A percentile compares a stretch with the other conserved stretches of the same genome.
These are phyloP conservation scores for Apostichopus parvimensis DNA, from an alignment of 35 echinoderm and acorn worm genomes.

Conservation along the genomic window DNA sequence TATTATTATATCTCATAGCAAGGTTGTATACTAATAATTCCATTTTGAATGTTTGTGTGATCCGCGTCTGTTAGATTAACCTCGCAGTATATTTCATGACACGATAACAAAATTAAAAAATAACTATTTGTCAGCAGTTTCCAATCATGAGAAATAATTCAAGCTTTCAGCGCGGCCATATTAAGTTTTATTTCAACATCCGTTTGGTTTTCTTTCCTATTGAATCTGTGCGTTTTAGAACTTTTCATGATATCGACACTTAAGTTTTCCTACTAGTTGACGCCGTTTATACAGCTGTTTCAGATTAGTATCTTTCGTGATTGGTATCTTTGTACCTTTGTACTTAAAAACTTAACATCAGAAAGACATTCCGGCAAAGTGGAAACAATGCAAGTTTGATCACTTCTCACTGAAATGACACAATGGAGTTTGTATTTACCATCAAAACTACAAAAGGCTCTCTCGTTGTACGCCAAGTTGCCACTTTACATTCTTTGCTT, in stretches of 20 bases:
- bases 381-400: background rate
- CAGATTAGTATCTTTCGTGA: background rate
- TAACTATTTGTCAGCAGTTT: too few relatives aligned
- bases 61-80: too few relatives aligned
- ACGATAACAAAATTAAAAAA: too few relatives aligned
- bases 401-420: background rate
- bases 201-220: background rate
- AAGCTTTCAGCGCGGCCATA: background rate
- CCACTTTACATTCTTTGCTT: constrained; percentile 14
- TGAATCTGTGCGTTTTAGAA: background rate
- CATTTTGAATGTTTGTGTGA: too few relatives aligned
- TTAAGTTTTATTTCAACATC: background rate
- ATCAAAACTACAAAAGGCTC: background rate
- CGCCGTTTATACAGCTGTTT: background rate
- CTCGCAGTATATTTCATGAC: too few relatives aligned
- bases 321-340: background rate
- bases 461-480: background rate
- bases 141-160: background rate
- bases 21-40: too few relatives aligned
- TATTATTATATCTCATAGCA: too few relatives aligned
- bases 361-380: background rate
- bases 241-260: background rate
- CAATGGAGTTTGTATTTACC: background rate
- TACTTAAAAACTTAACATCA: background rate
- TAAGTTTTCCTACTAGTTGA: background rate